Base-by-base conservation (phyloP, 2,888 invertebrate genomes). In the Conus canariensis region DNA sequence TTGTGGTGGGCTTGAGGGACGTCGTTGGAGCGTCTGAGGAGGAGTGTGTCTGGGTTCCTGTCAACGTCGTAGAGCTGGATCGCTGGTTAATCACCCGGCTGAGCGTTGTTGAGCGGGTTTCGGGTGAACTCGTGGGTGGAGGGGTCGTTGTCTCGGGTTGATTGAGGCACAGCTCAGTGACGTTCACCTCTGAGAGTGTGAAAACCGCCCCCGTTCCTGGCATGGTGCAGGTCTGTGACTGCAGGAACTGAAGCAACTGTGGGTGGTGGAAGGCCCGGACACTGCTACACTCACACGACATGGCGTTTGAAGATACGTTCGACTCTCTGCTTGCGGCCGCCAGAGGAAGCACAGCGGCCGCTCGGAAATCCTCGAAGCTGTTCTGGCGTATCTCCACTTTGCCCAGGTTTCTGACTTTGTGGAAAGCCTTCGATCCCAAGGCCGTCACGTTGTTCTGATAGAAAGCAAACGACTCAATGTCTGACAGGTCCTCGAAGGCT, bases 391-490 rank as follows among this genome's bases (percentile, higher is more conserved):
- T 45, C 30, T 85, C 85, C 25, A 85, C 83, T 56, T 83, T 82
- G 10, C 67, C 64, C 6, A 89, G 19, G 67, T 45, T 58, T 19
- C 14, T 22, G 4, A 89, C 45, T 3, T 19, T 14, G 4, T 25
- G 60, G 30, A 89, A 89, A 19, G 89, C 89, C 16, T 45, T n/a
- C 10, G n/a, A 14, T 45, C 85, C 64, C 19, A 89, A 4, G 10
- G 16, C n/a, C 7, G 89, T 83, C 56, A 89, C 83, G 85, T 89
- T 89, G 89, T 89, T 89, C 14, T 30, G 19, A 64, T 45, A 85
- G 67, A 89, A 89, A 9, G 56, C 8, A n/a, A 89, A 89, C 10
- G 64, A n/a, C 6, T 10, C n/a, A 6, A 89, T 30, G n/a, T 67
- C 67, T 19, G 89, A 89, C 89, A 89, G n/a, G 45, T n/a, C 56